A percentile compares a stretch with the other conserved stretches of the same genome.
phyloP scores from a whole-genome alignment of 2,888 invertebrate genomes.

The Aethes cnicana region DNA sequence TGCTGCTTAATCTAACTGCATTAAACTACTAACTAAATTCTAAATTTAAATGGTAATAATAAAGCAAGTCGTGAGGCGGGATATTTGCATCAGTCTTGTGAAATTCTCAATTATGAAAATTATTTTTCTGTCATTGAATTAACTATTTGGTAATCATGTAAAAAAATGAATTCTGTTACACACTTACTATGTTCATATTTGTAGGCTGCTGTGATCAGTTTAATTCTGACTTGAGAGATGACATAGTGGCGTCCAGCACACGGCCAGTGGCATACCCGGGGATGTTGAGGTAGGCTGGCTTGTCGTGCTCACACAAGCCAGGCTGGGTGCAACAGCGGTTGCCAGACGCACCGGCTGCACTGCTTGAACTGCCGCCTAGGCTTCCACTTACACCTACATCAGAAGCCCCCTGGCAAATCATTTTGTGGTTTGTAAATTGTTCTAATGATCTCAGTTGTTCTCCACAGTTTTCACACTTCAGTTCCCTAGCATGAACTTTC shows the following conservation, averaged over 20 bases:
- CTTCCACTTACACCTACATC: conserved; percentile 56
- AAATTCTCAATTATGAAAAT: conserved; percentile 79
- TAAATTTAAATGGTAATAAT: conserved; percentile 81
- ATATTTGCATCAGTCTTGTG: conserved; percentile 83
- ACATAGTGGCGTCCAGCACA: conserved; percentile 73
- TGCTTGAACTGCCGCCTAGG: conserved; percentile 45
- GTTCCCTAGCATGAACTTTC: conserved; percentile 78
- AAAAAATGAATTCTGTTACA: conserved; percentile 60
- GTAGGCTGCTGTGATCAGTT: conserved; percentile 61
- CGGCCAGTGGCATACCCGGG: conserved; percentile 75
- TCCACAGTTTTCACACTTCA: conserved; percentile 78
- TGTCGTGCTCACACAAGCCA: conserved; percentile 78
- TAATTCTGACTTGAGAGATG: conserved; percentile 75
- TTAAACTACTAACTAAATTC: conserved; percentile 70
- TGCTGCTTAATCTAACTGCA: conserved; percentile 58
- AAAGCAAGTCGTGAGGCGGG: conserved; percentile 83
- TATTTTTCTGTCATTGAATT: conserved; percentile 68
- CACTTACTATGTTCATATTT: conserved; percentile 19
- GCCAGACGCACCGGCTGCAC: conserved; percentile 43
- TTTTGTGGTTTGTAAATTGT: conserved; percentile 77
- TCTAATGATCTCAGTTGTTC: conserved; percentile 78
- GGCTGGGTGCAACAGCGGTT: conserved; percentile 75
- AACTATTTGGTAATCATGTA: conserved; percentile 78
- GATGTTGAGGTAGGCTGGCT: conserved; percentile 78
- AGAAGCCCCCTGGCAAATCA: conserved; percentile 67